Evolutionary conservation across 2,797 vertebrate species (phyloP).

Genomic region (Malurus splendens): DNA sequence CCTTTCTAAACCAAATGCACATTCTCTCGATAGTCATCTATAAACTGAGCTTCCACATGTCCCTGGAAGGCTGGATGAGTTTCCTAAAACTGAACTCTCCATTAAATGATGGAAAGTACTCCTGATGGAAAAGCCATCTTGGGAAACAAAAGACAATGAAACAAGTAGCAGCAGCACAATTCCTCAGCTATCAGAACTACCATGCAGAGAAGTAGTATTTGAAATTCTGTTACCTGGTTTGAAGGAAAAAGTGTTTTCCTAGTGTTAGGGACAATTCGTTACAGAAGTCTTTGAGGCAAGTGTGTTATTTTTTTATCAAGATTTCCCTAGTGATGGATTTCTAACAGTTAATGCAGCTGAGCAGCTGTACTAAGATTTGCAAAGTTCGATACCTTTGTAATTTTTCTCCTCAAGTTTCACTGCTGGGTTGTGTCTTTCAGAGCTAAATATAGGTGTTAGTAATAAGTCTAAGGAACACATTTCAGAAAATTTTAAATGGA

Average conservation of each 20-base stretch:
- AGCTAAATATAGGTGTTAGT: background rate
- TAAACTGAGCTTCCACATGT: background rate
- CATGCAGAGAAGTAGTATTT: background rate
- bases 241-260: background rate
- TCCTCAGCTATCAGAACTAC: background rate
- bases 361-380: background rate
- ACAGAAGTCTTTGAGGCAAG: background rate
- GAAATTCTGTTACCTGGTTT: background rate
- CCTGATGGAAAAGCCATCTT: background rate
- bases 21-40: fast-evolving
- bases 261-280: background rate
- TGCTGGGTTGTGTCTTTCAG: background rate
- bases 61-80: background rate
- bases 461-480: background rate
- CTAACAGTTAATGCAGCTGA: background rate
- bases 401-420: background rate
- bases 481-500: background rate
- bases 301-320: background rate
- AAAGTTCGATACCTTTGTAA: background rate
- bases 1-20: background rate
- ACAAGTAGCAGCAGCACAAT: background rate
- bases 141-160: background rate
- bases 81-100: background rate
- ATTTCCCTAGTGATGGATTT: background rate
- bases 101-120: background rate